phyloP scores from a whole-genome alignment of 2,888 invertebrate genomes.

The Scaptomyza flava region DNA sequence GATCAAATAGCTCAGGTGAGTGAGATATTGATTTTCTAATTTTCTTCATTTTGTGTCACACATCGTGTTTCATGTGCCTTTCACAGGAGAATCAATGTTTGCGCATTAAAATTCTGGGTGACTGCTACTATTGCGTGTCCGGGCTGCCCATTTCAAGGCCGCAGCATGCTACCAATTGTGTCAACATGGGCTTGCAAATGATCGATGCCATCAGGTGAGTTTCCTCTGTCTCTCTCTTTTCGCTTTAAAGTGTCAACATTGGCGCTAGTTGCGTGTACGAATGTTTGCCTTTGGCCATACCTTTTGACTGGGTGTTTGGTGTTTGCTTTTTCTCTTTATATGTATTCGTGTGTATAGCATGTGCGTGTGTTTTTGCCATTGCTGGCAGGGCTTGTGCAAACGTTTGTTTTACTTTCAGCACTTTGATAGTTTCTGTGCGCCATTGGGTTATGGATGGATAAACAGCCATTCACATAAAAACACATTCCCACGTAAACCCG shows the following conservation, averaged over 20 bases:
- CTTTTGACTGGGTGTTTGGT: conserved; percentile 45
- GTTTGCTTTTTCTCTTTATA: conserved; percentile 29
- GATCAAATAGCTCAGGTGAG: conserved; percentile 98
- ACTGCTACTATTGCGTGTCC: conserved; percentile 98
- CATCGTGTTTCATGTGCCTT: conserved; percentile 28
- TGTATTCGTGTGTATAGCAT: background rate
- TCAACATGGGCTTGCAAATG: conserved; percentile 98
- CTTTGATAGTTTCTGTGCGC: conserved; percentile 50
- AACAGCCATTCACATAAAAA: conserved; percentile 15
- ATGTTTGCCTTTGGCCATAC: conserved; percentile 55
- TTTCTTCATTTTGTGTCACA: background rate
- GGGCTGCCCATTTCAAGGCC: conserved; percentile 96
- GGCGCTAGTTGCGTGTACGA: conserved; percentile 49
- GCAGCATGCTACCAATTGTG: conserved; percentile 97
- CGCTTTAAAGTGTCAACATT: conserved; percentile 48
- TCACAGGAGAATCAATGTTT: conserved; percentile 96
- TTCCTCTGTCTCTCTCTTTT: background rate
- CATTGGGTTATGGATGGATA: conserved; percentile 23
- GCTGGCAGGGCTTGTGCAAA: conserved; percentile 47
- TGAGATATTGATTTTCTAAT: background rate
- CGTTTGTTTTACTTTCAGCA: conserved; percentile 54
- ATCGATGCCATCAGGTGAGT: conserved; percentile 95
- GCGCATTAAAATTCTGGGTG: conserved; percentile 97
- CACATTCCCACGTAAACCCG: background rate
- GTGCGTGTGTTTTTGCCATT: conserved; percentile 26